A percentile compares a stretch with the other conserved stretches of the same genome.
Evolutionary conservation across 2,888 invertebrate genomes (phyloP).

Genomic region (Eupithecia centaureata): DNA sequence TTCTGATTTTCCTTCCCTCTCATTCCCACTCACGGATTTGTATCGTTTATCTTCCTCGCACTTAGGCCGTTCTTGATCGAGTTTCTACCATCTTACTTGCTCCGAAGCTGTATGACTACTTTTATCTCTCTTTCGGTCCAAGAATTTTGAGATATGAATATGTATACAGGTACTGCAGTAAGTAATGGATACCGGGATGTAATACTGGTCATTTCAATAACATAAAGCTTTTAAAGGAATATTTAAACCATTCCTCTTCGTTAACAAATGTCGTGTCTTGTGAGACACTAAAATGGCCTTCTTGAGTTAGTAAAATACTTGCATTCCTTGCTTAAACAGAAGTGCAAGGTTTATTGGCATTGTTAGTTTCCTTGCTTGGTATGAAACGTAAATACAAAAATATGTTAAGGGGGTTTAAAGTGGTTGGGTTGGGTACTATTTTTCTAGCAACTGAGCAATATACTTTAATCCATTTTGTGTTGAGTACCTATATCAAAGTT

Average conservation of each 20-base stretch:
- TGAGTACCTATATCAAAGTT: not conserved
- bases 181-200: conserved; percentile 71
- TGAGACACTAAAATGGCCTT: conserved; percentile 46
- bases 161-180: conserved; percentile 75
- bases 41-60: conserved; percentile 58
- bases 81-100: conserved; percentile 82
- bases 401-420: not conserved
- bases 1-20: conserved; percentile 73
- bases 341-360: not conserved
- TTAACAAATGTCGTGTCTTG: conserved; percentile 57
- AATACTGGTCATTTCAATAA: conserved; percentile 73
- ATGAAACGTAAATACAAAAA: not conserved
- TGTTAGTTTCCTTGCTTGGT: not conserved
- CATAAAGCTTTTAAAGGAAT: conserved; percentile 67
- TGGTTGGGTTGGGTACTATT: not conserved
- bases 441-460: not conserved
- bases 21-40: conserved; percentile 51
- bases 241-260: conserved; percentile 51
- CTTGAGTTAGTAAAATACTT: conserved; percentile 38
- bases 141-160: conserved; percentile 80
- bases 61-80: conserved; percentile 74
- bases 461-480: not conserved
- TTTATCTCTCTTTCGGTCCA: conserved; percentile 78
- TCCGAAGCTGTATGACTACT: conserved; percentile 78
- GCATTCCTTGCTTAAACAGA: not conserved